Conservation (phyloP, 2,113 vertebrate genomes). For the Butorides virescens region DNA sequence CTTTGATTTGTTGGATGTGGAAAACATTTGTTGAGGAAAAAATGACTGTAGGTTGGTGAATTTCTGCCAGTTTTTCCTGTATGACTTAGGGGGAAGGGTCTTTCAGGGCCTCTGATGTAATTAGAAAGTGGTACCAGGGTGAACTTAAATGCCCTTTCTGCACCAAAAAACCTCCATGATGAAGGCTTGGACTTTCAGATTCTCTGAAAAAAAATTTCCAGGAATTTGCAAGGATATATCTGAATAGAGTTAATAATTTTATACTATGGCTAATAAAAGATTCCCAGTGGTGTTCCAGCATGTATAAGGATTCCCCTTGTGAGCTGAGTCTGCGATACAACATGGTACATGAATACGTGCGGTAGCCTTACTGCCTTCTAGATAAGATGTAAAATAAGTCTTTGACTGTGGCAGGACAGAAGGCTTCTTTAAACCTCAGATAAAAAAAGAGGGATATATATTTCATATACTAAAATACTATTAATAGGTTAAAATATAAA, state of each 20-base stretch:
- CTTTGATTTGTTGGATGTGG: not conserved
- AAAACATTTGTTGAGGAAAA: not conserved
- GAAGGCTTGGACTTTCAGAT: not conserved
- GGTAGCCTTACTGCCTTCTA: not conserved
- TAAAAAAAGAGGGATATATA: not conserved
- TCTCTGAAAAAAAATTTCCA: not conserved
- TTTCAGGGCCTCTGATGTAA: not conserved
- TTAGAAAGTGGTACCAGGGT: not conserved
- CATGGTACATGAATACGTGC: fast-evolving
- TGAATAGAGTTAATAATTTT: not conserved
- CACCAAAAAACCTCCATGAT: fast-evolving
- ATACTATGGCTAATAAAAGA: not conserved
- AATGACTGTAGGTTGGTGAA: not conserved
- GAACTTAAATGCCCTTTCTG: not conserved
- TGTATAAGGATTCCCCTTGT: not conserved
- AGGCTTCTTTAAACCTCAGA: not conserved
- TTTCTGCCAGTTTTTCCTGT: not conserved
- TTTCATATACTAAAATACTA: not conserved
- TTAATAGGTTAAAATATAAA: not conserved
- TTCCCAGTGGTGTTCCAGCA: not conserved
- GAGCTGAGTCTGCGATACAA: not conserved
- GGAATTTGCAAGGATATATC: not conserved
- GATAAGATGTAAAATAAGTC: not conserved
- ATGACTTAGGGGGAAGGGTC: not conserved
- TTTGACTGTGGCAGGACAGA: not conserved